Conservation (phyloP, 2,113 vertebrate species). For the Caretta caretta region DNA sequence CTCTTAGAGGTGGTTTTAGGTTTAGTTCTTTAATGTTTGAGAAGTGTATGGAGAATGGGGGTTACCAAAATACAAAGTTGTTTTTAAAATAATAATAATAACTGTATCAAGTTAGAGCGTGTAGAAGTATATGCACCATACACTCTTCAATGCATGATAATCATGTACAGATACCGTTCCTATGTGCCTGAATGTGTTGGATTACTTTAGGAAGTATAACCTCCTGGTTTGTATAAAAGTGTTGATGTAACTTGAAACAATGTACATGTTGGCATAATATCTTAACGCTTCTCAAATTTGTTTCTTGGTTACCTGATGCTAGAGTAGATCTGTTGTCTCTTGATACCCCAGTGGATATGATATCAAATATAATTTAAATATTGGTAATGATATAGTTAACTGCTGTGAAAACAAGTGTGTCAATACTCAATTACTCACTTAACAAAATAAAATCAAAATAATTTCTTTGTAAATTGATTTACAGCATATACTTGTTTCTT, state of each 20-base stretch:
- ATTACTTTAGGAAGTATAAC: background rate
- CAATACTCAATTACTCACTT: too few relatives aligned
- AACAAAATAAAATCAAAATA: background rate
- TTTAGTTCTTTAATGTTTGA: background rate
- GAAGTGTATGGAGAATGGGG: background rate
- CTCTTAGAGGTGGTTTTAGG: rapidly evolving
- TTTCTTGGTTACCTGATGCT: background rate
- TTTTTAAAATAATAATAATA: background rate
- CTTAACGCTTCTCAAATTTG: background rate
- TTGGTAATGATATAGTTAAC: background rate
- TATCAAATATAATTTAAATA: background rate
- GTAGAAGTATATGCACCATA: background rate
- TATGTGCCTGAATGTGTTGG: background rate
- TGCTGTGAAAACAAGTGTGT: background rate
- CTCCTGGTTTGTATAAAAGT: background rate
- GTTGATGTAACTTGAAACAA: background rate
- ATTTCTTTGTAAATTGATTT: background rate
- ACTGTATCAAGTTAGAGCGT: background rate
- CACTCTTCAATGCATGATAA: background rate
- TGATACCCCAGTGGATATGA: background rate
- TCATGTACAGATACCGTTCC: background rate
- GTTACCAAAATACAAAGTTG: background rate
- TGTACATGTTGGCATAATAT: background rate
- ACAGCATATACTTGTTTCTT: background rate
- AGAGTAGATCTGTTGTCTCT: background rate